Conservation (phyloP, 2,797 vertebrate genomes). For the Lepilemur ruficaudatus region DNA sequence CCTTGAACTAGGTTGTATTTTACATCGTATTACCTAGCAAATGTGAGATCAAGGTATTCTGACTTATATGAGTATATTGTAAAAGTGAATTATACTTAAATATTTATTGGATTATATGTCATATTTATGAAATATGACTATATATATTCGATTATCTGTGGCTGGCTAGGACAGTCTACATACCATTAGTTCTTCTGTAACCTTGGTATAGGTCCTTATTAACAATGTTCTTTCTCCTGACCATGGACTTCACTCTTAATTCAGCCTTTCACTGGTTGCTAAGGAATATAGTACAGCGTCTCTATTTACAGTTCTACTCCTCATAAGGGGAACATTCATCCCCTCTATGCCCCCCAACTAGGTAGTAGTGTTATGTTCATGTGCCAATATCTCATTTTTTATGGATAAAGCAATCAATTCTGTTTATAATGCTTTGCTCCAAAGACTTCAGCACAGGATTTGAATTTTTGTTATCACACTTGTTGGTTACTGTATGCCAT, state of each 20-base stretch:
- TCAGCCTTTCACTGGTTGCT: not conserved
- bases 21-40: not conserved
- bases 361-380: not conserved
- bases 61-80: not conserved
- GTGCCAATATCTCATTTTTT: not conserved
- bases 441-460: not conserved
- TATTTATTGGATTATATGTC: not conserved
- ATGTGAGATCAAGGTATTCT: not conserved
- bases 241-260: not conserved
- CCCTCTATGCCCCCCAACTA: fast-evolving
- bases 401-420: not conserved
- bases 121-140: not conserved
- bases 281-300: not conserved
- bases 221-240: not conserved
- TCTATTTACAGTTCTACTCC: not conserved
- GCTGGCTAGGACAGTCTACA: not conserved
- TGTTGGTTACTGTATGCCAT: not conserved
- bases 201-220: not conserved
- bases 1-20: not conserved
- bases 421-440: not conserved
- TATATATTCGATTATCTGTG: not conserved
- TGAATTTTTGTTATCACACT: not conserved
- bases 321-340: not conserved
- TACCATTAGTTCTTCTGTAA: not conserved
- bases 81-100: not conserved